These are phyloP conservation scores for Leucoptera coffeella DNA, from an alignment of 2,888 invertebrate genomes.

Conservation along the genomic window DNA sequence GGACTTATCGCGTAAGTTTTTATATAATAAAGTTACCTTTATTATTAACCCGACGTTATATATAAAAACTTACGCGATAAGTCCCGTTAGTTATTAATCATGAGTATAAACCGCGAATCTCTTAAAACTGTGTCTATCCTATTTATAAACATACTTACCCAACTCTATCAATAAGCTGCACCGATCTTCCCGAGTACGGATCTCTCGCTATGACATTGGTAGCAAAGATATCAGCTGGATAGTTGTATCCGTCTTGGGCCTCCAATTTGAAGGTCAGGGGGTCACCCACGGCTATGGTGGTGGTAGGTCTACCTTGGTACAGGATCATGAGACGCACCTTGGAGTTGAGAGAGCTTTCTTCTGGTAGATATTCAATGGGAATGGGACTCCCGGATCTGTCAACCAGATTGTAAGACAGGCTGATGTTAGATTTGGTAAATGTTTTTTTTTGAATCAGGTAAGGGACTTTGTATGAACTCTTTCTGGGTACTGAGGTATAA, in stretches of 20 bases:
- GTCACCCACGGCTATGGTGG: slow-evolving; percentile 90
- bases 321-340: slow-evolving; percentile 79
- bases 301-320: slow-evolving; percentile 86
- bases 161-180: slow-evolving; percentile 82
- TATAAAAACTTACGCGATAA: no score
- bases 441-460: slow-evolving; percentile 8
- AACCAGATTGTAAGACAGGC: slow-evolving; percentile 37
- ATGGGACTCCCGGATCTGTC: slow-evolving; percentile 85
- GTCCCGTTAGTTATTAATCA: no score
- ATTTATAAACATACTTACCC: slow-evolving; percentile 74
- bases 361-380: slow-evolving; percentile 87
- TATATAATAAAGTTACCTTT: no score
- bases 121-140: no score
- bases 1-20: no score
- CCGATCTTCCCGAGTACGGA: slow-evolving; percentile 85
- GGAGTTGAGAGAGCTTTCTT: slow-evolving; percentile 85
- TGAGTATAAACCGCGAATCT: no score
- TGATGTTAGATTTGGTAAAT: slow-evolving; percentile 34
- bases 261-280: slow-evolving; percentile 84
- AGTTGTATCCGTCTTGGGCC: slow-evolving; percentile 84
- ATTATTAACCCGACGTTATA: no score
- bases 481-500: no score
- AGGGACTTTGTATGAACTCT: slow-evolving; percentile 34
- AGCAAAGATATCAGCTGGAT: slow-evolving; percentile 85
- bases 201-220: slow-evolving; percentile 89